Evolutionary conservation across 2,797 vertebrate species (phyloP), one percentile per base, ranked within the genome.

Genomic region (Pipistrellus pygmaeus): DNA sequence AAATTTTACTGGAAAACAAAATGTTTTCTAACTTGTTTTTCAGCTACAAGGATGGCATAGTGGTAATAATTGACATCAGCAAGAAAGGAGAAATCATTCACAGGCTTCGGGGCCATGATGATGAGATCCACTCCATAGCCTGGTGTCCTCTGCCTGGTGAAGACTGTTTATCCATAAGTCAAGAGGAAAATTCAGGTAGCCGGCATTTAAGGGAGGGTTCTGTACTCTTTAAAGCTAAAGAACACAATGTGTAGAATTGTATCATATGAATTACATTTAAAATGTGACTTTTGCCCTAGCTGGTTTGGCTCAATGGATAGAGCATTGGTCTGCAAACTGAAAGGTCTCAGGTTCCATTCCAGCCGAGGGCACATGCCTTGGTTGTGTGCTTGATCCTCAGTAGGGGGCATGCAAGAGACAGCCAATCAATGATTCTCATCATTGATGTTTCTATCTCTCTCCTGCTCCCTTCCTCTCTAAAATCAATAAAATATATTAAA

Each of bases 21-120:
- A 17, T 51, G 13, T 83, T 48, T 66, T 41, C 86, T 30, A 90
- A 72, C 71, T 96, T 94, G 2, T 88, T 85, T 96, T 96, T 32
- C 85, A 99, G 99, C 90, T 99, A 99, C 98, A 99, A 99, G 97
- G 99, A 99, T 84, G 99, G 99, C 91, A 99, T 99, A 98, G 99
- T 99, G 84, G 98, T 98, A 75, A 94, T 99, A 93, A 99, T 99
- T 15, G 99, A 99, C 62, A 98, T 99, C 98, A 99, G 98, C 96
- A 99, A 98, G 96, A 99, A 99, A 96, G 99, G 99, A 38, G 99
- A 99, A 84, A 98, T 99, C 69, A 94, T 98, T 77, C 99, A 99
- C 82, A 98, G 99, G 0, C 97, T 99, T 27, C 98, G 99, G n/a
- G 99, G 99, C 80, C 99, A 99, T 0, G 99, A 99, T 0, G 99